Evolutionary conservation across 2,113 vertebrate species (phyloP).

Genomic region (Zootoca vivipara): DNA sequence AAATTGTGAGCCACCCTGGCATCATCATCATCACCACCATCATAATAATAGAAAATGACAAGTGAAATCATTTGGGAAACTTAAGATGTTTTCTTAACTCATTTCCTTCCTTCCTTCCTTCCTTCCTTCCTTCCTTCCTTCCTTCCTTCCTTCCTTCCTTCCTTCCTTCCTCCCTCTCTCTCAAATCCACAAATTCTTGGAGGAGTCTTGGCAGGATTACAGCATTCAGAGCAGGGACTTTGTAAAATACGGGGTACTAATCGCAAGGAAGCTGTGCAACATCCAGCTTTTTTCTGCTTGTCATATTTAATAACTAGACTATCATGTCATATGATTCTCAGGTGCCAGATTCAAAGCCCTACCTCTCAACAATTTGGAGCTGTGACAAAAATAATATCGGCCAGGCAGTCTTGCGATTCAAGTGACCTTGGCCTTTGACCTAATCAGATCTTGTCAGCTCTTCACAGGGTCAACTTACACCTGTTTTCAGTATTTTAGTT

Average conservation of each 20-base stretch:
- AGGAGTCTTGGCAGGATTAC: constrained; percentile 60
- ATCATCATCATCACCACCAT: no score
- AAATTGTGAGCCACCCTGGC: no score
- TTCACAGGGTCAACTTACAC: constrained; percentile 58
- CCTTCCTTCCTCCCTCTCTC: neutral
- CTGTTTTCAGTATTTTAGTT: constrained; percentile 52
- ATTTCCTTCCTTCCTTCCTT: neutral
- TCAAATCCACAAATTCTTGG: constrained; percentile 59
- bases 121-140: neutral
- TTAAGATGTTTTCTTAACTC: constrained; percentile 56
- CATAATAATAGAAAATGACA: constrained; percentile 37
- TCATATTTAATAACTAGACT: constrained; percentile 72
- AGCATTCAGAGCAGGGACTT: constrained; percentile 56
- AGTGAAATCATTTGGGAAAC: constrained; percentile 46
- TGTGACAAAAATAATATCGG: constrained; percentile 75
- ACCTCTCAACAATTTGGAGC: constrained; percentile 60
- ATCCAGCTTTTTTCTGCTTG: constrained; percentile 68
- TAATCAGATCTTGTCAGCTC: constrained; percentile 60
- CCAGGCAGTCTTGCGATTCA: constrained; percentile 49
- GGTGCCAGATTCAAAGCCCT: constrained; percentile 58
- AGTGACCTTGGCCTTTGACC: constrained; percentile 66
- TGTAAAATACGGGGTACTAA: constrained; percentile 71
- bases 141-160: neutral
- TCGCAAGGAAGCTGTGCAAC: constrained; percentile 67
- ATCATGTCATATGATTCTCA: constrained; percentile 64